Conservation (phyloP, 2,888 invertebrate genomes). For the Morinoia aosen region DNA sequence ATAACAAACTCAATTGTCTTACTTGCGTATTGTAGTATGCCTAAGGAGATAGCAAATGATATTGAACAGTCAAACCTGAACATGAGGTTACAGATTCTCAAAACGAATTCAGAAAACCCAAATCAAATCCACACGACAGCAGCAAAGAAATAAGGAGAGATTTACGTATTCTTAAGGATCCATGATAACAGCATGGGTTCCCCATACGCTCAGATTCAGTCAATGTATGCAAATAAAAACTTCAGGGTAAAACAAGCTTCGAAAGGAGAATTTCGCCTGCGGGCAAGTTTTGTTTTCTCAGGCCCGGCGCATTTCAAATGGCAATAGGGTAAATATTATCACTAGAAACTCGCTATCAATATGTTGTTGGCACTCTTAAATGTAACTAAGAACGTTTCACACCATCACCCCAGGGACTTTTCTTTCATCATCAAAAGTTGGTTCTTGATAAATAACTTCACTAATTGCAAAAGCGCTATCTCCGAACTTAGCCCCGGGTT, state of each 20-base stretch:
- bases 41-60: neutral
- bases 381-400: neutral
- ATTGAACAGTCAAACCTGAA: neutral
- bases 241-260: neutral
- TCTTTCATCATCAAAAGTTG: constrained; percentile 16
- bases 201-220: neutral
- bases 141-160: neutral
- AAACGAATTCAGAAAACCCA: neutral
- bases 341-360: neutral
- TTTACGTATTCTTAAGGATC: neutral
- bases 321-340: neutral
- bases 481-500: neutral
- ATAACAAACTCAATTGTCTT: too few relatives aligned
- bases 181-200: neutral
- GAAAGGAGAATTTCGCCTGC: neutral
- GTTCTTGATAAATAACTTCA: constrained; percentile 49
- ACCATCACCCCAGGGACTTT: constrained; percentile 50
- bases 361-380: constrained; percentile 24
- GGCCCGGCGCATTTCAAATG: neutral
- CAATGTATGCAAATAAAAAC: neutral
- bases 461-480: neutral
- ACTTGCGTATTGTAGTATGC: too few relatives aligned
- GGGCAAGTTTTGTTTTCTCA: neutral
- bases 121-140: too few relatives aligned
- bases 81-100: neutral